Base-by-base conservation (phyloP, 2,888 invertebrate genomes). In the Drosophila buzzatii region DNA sequence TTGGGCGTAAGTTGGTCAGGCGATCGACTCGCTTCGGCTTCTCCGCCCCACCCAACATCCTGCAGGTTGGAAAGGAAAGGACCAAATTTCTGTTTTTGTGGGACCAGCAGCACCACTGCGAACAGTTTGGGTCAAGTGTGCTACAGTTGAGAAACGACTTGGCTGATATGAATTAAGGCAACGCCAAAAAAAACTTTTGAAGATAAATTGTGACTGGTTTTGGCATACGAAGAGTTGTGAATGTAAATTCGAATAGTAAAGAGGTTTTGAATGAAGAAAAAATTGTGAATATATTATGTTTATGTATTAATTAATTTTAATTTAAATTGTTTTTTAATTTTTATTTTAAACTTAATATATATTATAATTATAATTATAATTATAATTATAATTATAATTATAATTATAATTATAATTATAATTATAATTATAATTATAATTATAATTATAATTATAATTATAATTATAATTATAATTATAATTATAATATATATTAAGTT, bases 131-230 rank as follows among this genome's bases (percentile, higher is more conserved):
- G 53, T 67, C 66, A 55, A 56, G 55, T 60, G 12, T 27, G 61
- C 47, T 9, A 69, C 35, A 56, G 44, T 60, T 23, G 18, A 45
- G 49, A 51, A 51, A 51, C 31, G 49, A 51, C 57, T 45, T 56
- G 27, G 59, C 62, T 67, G 67, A 70, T 60, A 64, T 72, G 62
- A 79, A 69, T 64, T 79, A 76, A 61, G 61, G 64, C 52, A 52
- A 33, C 35, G 56, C 31, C 51, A 51, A 47, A 51, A 51, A 33
- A 20, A 10, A 27, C 27, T 23, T 47, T 16, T 20, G 41, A n/a
- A 44, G 10, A 45, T 44, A 39, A 59, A 63, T 55, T 20, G 16
- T 16, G n/a, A n/a, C 45, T 18, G 27, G 18, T 1, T 3, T 49
- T 8, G 16, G 12, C 12, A 20, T 5, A n/a, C 0, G n/a, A 42